Evolutionary conservation across 2,888 invertebrate genomes (phyloP), one percentile per base, ranked within the genome.

Genomic region (Brachyptera putata): DNA sequence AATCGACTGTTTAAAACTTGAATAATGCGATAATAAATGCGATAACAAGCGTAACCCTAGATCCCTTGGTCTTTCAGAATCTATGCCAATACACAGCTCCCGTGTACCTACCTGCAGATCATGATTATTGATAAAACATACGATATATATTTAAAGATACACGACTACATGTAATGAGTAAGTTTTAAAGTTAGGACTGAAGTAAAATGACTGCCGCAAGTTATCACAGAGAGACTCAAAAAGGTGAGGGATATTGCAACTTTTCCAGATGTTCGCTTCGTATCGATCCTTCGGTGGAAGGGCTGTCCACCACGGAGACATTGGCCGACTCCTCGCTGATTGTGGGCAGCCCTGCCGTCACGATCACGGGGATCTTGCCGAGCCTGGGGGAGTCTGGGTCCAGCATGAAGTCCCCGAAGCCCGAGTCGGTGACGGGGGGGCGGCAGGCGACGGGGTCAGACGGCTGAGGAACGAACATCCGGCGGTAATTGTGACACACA

Each of bases 371-470:
- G 11, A 63, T 62, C 16, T 66, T 66, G 14, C 50, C 57, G n/a
- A 57, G 30, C 18, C 21, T n/a, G 46, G 71, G 70, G n/a, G 68
- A 64, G 46, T 71, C 71, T 9, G 70, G 68, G 4, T 69, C 68
- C 63, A 69, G 70, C 53, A 70, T 70, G n/a, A 68, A 70, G 60
- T 71, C 71, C n/a, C 70, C 70, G 36, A 70, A 68, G 25, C 69
- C 67, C 24, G 69, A 70, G 16, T 67, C 64, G n/a, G 70, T 63
- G 7, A 69, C 65, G 26, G 69, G 68, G 16, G 67, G 65, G 9
- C 70, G 69, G 63, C 70, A 69, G 1, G 67, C 67, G 56, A 69
- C 63, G 1, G 68, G 66, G 50, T 53, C 60, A 4, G 34, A 39
- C 11, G 46, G 49, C 14, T 60, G 43, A 5, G 71, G 68, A 22